Evolutionary conservation across 2,888 invertebrate genomes (phyloP).

Genomic region (Rambutsinella grinnellia): DNA sequence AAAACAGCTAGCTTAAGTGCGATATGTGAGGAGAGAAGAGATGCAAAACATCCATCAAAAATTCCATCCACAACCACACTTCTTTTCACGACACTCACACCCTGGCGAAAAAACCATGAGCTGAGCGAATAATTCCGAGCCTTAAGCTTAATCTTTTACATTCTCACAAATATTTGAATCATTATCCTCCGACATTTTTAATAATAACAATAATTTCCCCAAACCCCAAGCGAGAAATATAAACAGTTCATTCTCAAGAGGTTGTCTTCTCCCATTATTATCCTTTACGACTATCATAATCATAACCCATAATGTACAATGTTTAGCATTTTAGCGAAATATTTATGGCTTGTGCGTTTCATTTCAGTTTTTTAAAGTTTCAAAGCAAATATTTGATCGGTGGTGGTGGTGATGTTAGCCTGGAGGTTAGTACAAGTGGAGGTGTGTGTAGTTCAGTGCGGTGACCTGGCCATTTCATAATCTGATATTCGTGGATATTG

Average conservation of each 20-base stretch:
- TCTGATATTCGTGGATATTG: no score
- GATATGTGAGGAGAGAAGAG: no score
- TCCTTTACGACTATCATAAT: neutral
- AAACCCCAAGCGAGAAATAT: no score
- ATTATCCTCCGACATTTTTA: conserved; percentile 38
- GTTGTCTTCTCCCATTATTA: neutral
- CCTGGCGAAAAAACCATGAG: conserved; percentile 52
- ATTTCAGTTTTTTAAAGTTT: no score
- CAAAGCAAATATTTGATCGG: conserved; percentile 35
- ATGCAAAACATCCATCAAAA: conserved; percentile 51
- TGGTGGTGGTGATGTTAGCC: neutral
- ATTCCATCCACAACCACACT: conserved; percentile 50
- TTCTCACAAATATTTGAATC: conserved; percentile 41
- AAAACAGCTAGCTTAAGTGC: neutral
- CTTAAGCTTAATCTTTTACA: no score
- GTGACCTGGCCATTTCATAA: no score
- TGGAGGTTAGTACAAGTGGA: neutral
- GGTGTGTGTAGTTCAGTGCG: no score
- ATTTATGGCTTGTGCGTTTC: no score
- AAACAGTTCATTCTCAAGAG: neutral
- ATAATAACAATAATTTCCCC: conserved; percentile 44
- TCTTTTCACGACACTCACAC: conserved; percentile 55
- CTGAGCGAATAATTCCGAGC: conserved; percentile 42
- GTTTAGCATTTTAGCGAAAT: no score
- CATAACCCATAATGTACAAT: no score